Evolutionary conservation across 2,888 invertebrate genomes (phyloP).

Genomic region (Oxyteleia sp.): DNA sequence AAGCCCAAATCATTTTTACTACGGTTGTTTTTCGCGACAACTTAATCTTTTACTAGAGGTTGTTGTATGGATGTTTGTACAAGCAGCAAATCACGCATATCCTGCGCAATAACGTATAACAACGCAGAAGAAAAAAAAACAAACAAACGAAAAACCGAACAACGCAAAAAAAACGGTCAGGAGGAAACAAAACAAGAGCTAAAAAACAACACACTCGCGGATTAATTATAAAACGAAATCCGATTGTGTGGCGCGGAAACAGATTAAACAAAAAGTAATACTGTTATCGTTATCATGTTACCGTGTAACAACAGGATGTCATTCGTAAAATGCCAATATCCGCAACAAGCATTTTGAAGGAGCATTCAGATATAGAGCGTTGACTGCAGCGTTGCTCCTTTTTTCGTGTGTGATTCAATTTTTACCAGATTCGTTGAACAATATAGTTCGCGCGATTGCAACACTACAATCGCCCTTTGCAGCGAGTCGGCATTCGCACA

Average conservation of each 20-base stretch:
- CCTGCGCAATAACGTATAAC: too few relatives aligned
- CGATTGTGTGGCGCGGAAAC: slow-evolving; percentile 14
- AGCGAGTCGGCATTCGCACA: too few relatives aligned
- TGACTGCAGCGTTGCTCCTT: slow-evolving; percentile 51
- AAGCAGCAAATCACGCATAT: too few relatives aligned
- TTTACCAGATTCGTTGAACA: slow-evolving; percentile 75
- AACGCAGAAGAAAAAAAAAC: too few relatives aligned
- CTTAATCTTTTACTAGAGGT: too few relatives aligned
- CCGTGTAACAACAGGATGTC: slow-evolving; percentile 63
- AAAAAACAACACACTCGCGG: slow-evolving; percentile 1
- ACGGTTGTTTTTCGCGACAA: too few relatives aligned
- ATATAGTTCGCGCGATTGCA: slow-evolving; percentile 76
- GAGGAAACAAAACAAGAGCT: not conserved
- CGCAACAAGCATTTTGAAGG: slow-evolving; percentile 61
- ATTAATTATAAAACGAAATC: slow-evolving; percentile 32
- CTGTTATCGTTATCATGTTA: slow-evolving; percentile 61
- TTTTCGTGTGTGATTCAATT: slow-evolving; percentile 70
- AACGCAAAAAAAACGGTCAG: too few relatives aligned
- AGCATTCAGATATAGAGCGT: slow-evolving; percentile 41
- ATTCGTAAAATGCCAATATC: slow-evolving; percentile 71
- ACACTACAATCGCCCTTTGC: slow-evolving; percentile 73
- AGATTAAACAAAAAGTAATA: slow-evolving; percentile 55
- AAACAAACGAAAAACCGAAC: too few relatives aligned
- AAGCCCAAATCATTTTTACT: too few relatives aligned
- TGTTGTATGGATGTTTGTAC: too few relatives aligned